Evolutionary conservation across 2,797 vertebrate genomes (phyloP).

Genomic region (Thunnus albacares): DNA sequence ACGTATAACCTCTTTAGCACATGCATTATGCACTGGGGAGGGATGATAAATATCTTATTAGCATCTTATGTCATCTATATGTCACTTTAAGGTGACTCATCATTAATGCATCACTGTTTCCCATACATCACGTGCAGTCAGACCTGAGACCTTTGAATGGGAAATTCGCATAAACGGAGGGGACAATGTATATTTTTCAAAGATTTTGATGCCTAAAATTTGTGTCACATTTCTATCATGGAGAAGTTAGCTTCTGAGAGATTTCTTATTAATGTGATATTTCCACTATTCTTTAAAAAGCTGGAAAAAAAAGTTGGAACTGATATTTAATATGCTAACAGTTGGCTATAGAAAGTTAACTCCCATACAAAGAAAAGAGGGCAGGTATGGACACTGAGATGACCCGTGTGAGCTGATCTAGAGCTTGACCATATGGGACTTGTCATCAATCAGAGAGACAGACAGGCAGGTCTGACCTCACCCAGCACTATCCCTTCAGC

Average conservation of each 20-base stretch:
- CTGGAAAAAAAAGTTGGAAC: not conserved
- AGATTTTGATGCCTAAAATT: not conserved
- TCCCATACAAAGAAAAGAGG: not conserved
- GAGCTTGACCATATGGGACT: slow-evolving; percentile 43
- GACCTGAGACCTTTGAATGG: not conserved
- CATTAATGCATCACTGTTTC: slow-evolving; percentile 10
- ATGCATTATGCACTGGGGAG: slow-evolving; percentile 6
- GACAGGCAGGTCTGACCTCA: slow-evolving; percentile 36
- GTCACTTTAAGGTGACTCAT: slow-evolving; percentile 43
- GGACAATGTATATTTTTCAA: not conserved
- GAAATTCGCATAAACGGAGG: not conserved
- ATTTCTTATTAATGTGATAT: not conserved
- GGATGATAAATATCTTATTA: slow-evolving; percentile 13
- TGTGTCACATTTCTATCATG: too few species aligned
- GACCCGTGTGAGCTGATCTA: slow-evolving; percentile 16
- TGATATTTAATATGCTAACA: too few species aligned
- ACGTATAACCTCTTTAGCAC: slow-evolving; percentile 3
- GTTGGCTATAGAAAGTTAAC: not conserved
- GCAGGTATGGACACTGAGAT: not conserved
- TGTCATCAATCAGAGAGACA: slow-evolving; percentile 37
- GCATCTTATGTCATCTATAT: slow-evolving; percentile 15
- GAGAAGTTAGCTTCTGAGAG: not conserved
- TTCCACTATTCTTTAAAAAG: not conserved
- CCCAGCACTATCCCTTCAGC: slow-evolving; percentile 6
- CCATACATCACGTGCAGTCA: slow-evolving; percentile 29